These are phyloP conservation scores for Linepithema humile DNA, from an alignment of 1,140 invertebrate species.

Conservation along the genomic window DNA sequence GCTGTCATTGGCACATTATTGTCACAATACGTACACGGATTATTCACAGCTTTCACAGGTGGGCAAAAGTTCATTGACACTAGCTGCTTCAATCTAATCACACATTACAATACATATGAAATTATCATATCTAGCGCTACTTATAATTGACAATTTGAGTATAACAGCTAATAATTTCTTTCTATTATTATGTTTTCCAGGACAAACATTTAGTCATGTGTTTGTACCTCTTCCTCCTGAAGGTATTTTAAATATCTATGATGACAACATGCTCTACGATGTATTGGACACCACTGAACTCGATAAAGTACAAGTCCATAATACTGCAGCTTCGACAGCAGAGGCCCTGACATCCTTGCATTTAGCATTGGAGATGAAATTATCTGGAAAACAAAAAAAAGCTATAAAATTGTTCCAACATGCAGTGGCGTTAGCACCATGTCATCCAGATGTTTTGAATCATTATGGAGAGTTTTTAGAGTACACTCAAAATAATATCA, in stretches of 20 bases:
- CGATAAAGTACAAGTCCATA: constrained; percentile 60
- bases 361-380: constrained; percentile 93
- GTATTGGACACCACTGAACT: constrained; percentile 54
- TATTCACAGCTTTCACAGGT: constrained; percentile 62
- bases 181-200: constrained; percentile 52
- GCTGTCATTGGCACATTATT: constrained; percentile 72
- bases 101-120: neutral
- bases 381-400: constrained; percentile 92
- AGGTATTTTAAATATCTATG: constrained; percentile 74
- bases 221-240: constrained; percentile 77
- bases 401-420: constrained; percentile 95
- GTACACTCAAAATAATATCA: constrained; percentile 92
- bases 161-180: neutral
- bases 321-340: constrained; percentile 78
- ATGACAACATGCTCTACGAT: constrained; percentile 75
- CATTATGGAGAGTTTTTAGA: constrained; percentile 98
- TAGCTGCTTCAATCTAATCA: neutral
- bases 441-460: constrained; percentile 96
- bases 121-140: neutral
- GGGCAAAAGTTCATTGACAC: constrained; percentile 5
- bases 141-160: neutral
- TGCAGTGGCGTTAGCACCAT: constrained; percentile 94
- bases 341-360: constrained; percentile 94
- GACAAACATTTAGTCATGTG: constrained; percentile 55
- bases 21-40: constrained; percentile 70